Base-by-base conservation (phyloP, 2,888 invertebrate species). In the Mayetiola destructor region DNA sequence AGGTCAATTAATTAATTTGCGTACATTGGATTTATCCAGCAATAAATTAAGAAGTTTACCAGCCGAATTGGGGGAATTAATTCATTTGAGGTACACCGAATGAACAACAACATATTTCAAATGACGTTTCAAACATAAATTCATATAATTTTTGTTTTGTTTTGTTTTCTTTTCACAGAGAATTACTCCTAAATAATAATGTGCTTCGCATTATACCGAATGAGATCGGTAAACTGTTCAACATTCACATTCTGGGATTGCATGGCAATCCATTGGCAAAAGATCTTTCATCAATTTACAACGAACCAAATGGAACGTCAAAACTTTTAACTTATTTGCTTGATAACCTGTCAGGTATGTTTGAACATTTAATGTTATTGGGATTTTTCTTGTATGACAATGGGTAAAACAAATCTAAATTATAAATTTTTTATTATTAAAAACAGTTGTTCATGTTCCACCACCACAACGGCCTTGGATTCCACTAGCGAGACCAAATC, bases 391-490 rank as follows among this genome's bases (percentile, higher is more conserved):
- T n/a, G n/a, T n/a, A n/a, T n/a, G n/a, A n/a, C n/a, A n/a, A n/a
- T n/a, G n/a, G n/a, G n/a, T n/a, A n/a, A n/a, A 39, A 12, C 39
- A 16, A 32, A 32, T 9, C 32, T 32, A 32, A 32, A n/a, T 32
- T 32, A 32, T 12, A 32, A 32, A 32, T 32, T 32, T 32, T 32
- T 6, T n/a, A n/a, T n/a, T n/a, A n/a, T n/a, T n/a, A n/a, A n/a
- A n/a, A 87, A 61, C 81, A 92, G 92, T 92, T 70, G 88, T 88
- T 67, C 85, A 88, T 66, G 84, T 86, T 64, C 80, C 84, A 71
- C 94, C 94, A 64, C 93, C 94, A 63, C 88, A 90, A 73, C 80
- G 95, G 74, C 93, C 93, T 69, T 95, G 95, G 95, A 88, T 94
- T 70, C 90, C 90, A 61, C 77, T 93, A 67, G 87, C 89, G 60